Evolutionary conservation across 1,140 invertebrate genomes (phyloP), one percentile per base, ranked within the genome.

Genomic region (Geopemphigus sp.): DNA sequence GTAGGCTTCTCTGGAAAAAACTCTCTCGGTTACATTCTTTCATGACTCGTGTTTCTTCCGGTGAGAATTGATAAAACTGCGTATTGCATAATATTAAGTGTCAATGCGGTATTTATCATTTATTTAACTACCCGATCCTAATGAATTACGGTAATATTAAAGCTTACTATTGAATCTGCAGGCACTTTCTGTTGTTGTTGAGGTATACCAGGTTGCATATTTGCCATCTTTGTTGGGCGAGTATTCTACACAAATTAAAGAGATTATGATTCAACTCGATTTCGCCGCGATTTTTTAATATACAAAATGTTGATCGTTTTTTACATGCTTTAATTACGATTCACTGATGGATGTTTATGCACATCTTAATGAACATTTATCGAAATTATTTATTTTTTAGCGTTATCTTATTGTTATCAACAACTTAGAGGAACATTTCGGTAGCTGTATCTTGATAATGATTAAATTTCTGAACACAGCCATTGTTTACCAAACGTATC

Each of bases 11-110:
- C 83, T 90, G 89, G 82, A 88, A 89, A 84, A 93, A 92, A 81
- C 90, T 91, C 84, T 93, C 92, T 6, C 85, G 83, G 83, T 92
- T 92, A 84, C 92, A 93, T 85, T 93, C 90, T 82, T 86, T 85
- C 54, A 93, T 86, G 50, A 91, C 90, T 81, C 87, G 85, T 57
- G 91, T 68, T 84, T 93, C 92, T 66, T 92, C 91, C 15, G 86
- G 83, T 1, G 87, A 86, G 83, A 91, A 90, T 85, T 87, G 66
- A 63, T 82, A 82, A 26, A 81, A 80, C 83, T 83, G 72, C 59
- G 82, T 14, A 47, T 26, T 39, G 14, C 5, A 4, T 53, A 70
- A 53, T 11, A 54, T 53, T 3, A n/a, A 17, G 50, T 24, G n/a
- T 66, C 11, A 66, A 45, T 0, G 17, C 8, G 14, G 29, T 63